Evolutionary conservation across 2,113 vertebrate species (phyloP).

Genomic region (Cheirogaleus medius): DNA sequence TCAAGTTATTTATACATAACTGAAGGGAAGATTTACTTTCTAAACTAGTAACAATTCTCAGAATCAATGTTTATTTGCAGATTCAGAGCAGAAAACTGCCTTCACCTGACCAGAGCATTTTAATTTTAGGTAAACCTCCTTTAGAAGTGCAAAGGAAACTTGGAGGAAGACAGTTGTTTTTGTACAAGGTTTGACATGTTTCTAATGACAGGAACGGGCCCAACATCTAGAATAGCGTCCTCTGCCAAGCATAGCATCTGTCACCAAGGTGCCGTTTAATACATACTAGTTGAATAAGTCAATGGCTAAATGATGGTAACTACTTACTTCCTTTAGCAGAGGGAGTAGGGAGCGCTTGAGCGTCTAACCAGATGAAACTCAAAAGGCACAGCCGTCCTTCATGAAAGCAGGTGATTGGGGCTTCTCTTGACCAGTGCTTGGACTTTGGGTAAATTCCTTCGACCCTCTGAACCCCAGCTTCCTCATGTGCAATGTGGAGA

Average conservation of each 20-base stretch:
- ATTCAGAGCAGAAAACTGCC: background rate
- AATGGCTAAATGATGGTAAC: background rate
- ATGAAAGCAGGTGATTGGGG: too few relatives aligned
- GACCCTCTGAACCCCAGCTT: background rate
- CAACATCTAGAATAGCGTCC: background rate
- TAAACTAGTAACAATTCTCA: too few relatives aligned
- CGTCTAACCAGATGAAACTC: background rate
- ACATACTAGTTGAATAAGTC: too few relatives aligned
- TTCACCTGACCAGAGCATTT: background rate
- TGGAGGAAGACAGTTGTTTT: background rate
- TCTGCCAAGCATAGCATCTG: background rate
- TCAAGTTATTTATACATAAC: too few relatives aligned
- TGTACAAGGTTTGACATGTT: background rate
- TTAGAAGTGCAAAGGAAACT: background rate
- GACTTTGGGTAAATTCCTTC: background rate
- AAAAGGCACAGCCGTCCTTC: background rate
- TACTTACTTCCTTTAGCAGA: background rate
- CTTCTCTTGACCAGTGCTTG: background rate
- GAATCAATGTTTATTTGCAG: background rate
- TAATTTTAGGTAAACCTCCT: background rate
- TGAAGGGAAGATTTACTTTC: too few relatives aligned
- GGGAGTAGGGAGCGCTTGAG: background rate
- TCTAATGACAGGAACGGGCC: background rate
- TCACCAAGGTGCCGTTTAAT: background rate
- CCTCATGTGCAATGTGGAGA: background rate